Base-by-base conservation (phyloP, 2,888 invertebrate species). In the Melanophora roralis region DNA sequence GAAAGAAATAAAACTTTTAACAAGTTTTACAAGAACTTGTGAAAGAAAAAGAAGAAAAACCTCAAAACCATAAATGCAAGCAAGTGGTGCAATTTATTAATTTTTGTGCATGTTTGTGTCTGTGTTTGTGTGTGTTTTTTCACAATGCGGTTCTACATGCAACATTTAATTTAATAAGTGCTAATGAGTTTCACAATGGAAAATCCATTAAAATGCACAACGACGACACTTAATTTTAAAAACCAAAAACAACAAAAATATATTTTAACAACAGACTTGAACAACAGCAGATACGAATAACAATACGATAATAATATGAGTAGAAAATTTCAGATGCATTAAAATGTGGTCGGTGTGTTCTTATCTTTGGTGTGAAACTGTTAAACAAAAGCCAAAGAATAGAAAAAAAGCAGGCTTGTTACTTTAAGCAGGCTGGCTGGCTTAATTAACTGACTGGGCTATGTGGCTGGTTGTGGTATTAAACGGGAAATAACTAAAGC, bases 111-210 rank as follows among this genome's bases (percentile, higher is more conserved):
- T 27, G 27, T 6, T 6, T 27, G n/a, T n/a, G n/a, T n/a, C n/a
- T n/a, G n/a, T n/a, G 40, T 8, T 51, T 59, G 14, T 51, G 32
- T 57, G 34, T 36, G 19, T 67, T 55, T 55, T 74, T 68, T 62
- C 60, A 62, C 71, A 67, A 49, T 76, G 76, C 53, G 65, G 57
- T 72, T 27, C 6, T 27, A 62, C 80, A 76, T 78, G 79, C 79
- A 83, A 84, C 86, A 84, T 84, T 87, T 85, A 83, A 83, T 86
- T 87, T 87, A 87, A 87, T 86, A 87, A 86, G 87, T 87, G 87
- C 85, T 87, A 87, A 87, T 87, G 87, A 87, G 87, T 87, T 87
- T 80, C 81, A 80, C 78, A 80, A 81, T 81, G 82, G 75, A 73
- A 75, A 81, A 75, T 75, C 79, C 74, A 81, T 82, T 78, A 72